phyloP scores from a whole-genome alignment of 2,113 vertebrate genomes.

The Nematolebias whitei region DNA sequence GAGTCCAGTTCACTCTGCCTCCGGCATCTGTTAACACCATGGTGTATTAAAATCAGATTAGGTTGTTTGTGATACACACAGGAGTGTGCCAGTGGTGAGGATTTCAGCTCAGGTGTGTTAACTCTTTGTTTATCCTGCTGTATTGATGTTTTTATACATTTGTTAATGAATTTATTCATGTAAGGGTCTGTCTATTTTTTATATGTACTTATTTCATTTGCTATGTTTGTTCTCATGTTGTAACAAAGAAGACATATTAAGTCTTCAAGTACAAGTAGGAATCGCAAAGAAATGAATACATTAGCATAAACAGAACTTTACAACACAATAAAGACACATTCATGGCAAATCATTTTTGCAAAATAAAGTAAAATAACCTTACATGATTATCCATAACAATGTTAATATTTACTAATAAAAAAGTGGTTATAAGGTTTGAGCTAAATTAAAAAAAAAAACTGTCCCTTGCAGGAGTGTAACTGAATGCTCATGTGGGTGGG shows the following conservation, averaged over 20 bases:
- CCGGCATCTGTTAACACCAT: slow-evolving; percentile 60
- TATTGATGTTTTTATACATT: too few relatives aligned
- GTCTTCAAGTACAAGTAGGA: not conserved
- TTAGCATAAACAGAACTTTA: too few relatives aligned
- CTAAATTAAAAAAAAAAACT: too few relatives aligned
- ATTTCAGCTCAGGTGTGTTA: slow-evolving; percentile 24
- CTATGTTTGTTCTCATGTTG: too few relatives aligned
- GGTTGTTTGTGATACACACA: slow-evolving; percentile 24
- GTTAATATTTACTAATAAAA: too few relatives aligned
- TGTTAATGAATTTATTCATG: too few relatives aligned
- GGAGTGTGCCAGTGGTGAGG: slow-evolving; percentile 17
- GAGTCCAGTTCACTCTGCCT: slow-evolving; percentile 43
- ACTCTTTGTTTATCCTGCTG: not conserved
- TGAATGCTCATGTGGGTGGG: too few relatives aligned
- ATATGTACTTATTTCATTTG: not conserved
- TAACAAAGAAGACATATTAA: not conserved
- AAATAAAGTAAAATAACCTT: not conserved
- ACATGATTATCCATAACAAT: too few relatives aligned
- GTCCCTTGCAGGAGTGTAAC: too few relatives aligned
- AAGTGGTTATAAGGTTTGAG: too few relatives aligned
- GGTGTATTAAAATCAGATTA: slow-evolving; percentile 65
- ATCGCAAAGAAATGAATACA: not conserved
- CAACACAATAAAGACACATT: too few relatives aligned
- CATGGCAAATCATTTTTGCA: too few relatives aligned
- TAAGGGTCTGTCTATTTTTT: not conserved